phyloP scores from a whole-genome alignment of 2,888 invertebrate genomes.

The Eurytoma californica region DNA sequence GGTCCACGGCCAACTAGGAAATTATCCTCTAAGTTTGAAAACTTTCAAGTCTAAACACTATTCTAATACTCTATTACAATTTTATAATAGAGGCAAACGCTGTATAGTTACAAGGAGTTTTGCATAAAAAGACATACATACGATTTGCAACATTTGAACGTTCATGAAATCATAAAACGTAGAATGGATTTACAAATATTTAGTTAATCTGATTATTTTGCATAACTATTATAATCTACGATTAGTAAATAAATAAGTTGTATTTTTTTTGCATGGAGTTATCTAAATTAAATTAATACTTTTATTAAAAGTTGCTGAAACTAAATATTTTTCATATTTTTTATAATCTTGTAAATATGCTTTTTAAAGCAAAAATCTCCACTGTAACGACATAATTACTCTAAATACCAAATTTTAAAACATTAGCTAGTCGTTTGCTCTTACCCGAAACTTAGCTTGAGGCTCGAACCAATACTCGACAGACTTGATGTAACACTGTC shows the following conservation, averaged over 20 bases:
- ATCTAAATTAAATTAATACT: too few relatives aligned
- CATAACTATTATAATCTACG: too few relatives aligned
- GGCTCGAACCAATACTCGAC: constrained; percentile 87
- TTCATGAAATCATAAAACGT: too few relatives aligned
- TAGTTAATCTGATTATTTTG: too few relatives aligned
- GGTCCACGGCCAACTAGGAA: constrained; percentile 59
- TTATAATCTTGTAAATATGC: constrained; percentile 4
- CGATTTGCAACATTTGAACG: too few relatives aligned
- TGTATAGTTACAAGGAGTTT: constrained; percentile 38
- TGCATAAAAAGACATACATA: neutral
- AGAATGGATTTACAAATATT: too few relatives aligned
- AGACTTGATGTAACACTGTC: constrained; percentile 83
- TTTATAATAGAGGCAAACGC: constrained; percentile 18
- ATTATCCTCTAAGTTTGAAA: constrained; percentile 56
- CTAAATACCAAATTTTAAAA: too few relatives aligned
- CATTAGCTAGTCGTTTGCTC: constrained; percentile 56
- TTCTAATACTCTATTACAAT: constrained; percentile 35
- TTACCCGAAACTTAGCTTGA: constrained; percentile 92
- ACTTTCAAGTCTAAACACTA: constrained; percentile 51
- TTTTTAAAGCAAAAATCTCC: constrained; percentile 7
- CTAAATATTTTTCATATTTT: too few relatives aligned
- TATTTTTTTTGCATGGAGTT: too few relatives aligned
- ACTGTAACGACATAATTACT: neutral
- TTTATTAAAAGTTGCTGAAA: too few relatives aligned
- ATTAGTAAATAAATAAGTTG: too few relatives aligned